These are phyloP conservation scores for Mactra quadrangularis DNA, from an alignment of 1,140 invertebrate species.

Conservation along the genomic window DNA sequence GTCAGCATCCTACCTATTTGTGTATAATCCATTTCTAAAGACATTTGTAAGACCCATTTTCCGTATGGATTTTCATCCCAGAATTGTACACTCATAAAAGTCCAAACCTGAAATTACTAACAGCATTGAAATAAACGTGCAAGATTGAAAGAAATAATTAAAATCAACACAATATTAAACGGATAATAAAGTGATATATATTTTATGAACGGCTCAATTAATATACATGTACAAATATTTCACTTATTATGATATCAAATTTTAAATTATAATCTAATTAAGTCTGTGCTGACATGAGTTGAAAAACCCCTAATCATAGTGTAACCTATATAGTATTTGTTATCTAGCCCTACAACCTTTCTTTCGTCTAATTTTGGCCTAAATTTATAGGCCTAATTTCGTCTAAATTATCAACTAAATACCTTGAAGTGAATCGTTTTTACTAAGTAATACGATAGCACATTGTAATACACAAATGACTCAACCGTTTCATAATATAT, in stretches of 20 bases:
- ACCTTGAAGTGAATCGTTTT: not conserved
- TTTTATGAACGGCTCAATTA: not conserved
- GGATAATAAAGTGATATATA: not conserved
- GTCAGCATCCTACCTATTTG: not conserved
- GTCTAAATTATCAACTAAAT: not conserved
- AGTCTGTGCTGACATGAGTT: too few species aligned
- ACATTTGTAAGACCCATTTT: not conserved
- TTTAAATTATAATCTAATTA: too few species aligned
- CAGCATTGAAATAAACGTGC: not conserved
- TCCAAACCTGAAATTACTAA: not conserved
- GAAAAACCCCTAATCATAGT: too few species aligned
- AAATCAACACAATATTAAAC: not conserved
- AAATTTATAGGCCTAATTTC: not conserved
- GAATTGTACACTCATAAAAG: not conserved
- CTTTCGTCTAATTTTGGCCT: not conserved
- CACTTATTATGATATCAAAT: not conserved
- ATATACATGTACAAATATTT: not conserved
- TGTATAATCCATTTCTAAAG: not conserved
- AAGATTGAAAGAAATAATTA: not conserved
- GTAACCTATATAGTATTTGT: not conserved
- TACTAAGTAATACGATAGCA: not conserved
- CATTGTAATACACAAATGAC: not conserved
- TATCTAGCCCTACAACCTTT: not conserved
- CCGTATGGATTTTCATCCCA: slow-evolving; percentile 1
- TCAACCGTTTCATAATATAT: too few species aligned